These are phyloP conservation scores for Eulemur mongoz DNA, from an alignment of 2,797 vertebrate species.

Conservation along the genomic window DNA sequence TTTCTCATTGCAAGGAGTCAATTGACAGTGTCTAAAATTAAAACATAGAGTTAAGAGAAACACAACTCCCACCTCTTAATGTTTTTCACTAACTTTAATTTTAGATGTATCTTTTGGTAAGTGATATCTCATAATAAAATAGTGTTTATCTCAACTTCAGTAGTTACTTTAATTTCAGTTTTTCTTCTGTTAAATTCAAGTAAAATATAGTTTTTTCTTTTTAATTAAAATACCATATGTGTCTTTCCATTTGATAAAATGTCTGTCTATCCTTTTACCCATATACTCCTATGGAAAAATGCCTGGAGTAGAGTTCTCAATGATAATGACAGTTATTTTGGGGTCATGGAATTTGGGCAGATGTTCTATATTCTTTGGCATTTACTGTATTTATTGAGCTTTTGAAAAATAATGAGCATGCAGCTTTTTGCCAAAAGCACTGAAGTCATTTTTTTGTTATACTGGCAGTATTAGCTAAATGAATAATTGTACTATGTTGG, in stretches of 20 bases:
- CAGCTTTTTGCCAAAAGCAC: background rate
- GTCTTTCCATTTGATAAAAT: background rate
- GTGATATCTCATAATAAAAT: background rate
- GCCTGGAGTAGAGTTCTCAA: background rate
- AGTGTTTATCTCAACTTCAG: background rate
- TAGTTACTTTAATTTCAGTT: background rate
- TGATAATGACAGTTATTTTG: background rate
- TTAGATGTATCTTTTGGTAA: background rate
- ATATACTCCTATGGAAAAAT: background rate
- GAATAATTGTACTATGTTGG: background rate
- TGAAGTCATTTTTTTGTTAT: background rate
- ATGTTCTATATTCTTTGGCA: background rate
- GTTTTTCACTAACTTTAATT: background rate
- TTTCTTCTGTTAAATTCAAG: background rate
- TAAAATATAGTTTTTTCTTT: background rate
- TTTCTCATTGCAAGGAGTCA: background rate
- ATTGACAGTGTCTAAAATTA: background rate
- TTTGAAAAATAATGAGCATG: background rate
- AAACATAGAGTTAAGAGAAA: background rate
- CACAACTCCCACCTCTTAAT: background rate
- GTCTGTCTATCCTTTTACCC: background rate
- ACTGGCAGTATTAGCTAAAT: background rate
- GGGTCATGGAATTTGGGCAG: background rate
- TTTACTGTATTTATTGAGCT: background rate
- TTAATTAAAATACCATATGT: background rate